Conservation (phyloP, 1,140 invertebrate species). For the Drosophila pruinosa region DNA sequence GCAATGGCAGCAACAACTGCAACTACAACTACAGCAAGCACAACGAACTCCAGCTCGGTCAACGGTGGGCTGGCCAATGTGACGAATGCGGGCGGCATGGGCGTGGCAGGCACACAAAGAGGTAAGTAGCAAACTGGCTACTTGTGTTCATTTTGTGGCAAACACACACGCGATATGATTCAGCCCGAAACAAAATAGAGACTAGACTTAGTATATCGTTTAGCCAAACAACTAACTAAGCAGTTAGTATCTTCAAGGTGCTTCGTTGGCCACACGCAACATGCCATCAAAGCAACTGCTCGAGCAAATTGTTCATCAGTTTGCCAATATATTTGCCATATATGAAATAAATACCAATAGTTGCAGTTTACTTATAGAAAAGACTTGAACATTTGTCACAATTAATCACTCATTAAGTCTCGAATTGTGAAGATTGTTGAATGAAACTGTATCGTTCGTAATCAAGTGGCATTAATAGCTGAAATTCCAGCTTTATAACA, state of each 20-base stretch:
- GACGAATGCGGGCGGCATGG: constrained; percentile 31
- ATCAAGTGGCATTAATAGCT: background rate
- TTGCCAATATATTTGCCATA: background rate
- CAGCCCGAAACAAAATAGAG: background rate
- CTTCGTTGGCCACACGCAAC: constrained; percentile 20
- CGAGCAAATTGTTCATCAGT: constrained; percentile 28
- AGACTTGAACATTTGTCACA: background rate
- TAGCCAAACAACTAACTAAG: constrained; percentile 7
- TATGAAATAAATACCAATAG: background rate
- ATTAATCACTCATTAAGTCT: constrained; percentile 18
- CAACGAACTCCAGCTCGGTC: constrained; percentile 4
- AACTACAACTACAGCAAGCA: constrained; percentile 8
- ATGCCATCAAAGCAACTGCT: constrained; percentile 13
- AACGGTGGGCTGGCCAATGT: constrained; percentile 10
- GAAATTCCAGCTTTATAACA: background rate
- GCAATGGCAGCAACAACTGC: background rate
- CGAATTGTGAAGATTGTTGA: background rate
- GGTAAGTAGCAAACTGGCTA: constrained; percentile 32
- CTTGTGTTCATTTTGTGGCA: constrained; percentile 10
- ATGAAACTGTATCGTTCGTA: background rate
- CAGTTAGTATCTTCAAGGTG: background rate
- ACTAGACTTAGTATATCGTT: constrained; percentile 21
- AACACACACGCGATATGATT: constrained; percentile 38
- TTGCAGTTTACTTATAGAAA: too few species aligned
- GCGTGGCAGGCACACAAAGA: constrained; percentile 40